phyloP scores from a whole-genome alignment of 2,888 invertebrate species.

The Auanema freiburgensis region DNA sequence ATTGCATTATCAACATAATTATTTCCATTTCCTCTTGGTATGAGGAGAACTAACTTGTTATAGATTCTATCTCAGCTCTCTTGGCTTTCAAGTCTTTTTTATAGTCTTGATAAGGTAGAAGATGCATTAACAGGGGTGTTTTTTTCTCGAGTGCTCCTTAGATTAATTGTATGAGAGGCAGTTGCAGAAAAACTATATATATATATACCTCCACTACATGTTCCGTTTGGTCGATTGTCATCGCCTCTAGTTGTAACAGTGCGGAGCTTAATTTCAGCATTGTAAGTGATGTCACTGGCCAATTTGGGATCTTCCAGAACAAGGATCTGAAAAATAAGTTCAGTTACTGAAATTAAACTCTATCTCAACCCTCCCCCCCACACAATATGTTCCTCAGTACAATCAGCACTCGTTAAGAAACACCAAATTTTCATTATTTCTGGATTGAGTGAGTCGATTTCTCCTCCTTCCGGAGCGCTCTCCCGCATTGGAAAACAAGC shows the following conservation, averaged over 20 bases:
- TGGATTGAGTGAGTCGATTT: too few species aligned
- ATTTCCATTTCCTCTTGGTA: too few species aligned
- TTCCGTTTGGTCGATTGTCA: slow-evolving; percentile 85
- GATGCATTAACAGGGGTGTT: neutral
- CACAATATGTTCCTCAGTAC: too few species aligned
- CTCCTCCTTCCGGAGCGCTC: too few species aligned
- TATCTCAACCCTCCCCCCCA: too few species aligned
- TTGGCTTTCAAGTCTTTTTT: slow-evolving; percentile 5
- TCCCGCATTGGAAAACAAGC: too few species aligned
- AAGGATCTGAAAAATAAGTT: slow-evolving; percentile 14
- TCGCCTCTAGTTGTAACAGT: slow-evolving; percentile 88
- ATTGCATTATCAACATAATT: too few species aligned
- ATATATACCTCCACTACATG: slow-evolving; percentile 80
- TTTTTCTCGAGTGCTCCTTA: neutral
- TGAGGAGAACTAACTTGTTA: too few species aligned
- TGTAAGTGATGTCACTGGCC: slow-evolving; percentile 81
- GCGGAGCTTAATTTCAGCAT: slow-evolving; percentile 67
- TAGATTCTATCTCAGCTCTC: neutral
- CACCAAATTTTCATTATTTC: too few species aligned
- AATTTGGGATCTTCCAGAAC: slow-evolving; percentile 12
- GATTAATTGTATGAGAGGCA: neutral
- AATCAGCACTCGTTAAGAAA: too few species aligned
- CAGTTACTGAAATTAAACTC: too few species aligned
- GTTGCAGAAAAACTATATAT: neutral
- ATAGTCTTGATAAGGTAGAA: neutral